Base-by-base conservation (phyloP, 2,888 invertebrate genomes). In the Andrena haemorrhoa region DNA sequence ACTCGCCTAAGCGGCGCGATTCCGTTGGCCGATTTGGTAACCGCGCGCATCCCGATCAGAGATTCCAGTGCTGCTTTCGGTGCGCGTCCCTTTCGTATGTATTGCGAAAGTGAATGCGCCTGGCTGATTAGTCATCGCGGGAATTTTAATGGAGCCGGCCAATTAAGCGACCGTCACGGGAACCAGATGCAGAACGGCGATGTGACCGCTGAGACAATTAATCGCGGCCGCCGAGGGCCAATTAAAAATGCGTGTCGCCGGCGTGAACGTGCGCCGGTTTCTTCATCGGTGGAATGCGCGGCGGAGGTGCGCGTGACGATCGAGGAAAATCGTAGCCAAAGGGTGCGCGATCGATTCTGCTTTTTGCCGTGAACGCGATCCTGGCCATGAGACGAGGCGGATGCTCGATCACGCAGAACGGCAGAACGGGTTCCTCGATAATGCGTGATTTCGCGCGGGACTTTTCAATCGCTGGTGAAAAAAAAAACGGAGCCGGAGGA, bases 51-150 rank as follows among this genome's bases (percentile, higher is more conserved):
- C 68, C 70, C 33, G 41, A 64, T 31, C 60, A 47, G 47, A 31
- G 61, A 86, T 86, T 80, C 75, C 82, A 63, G 10, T 10, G 29
- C 79, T 84, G 70, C 86, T 84, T 86, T 86, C 70, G 83, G 82
- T 64, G 58, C 63, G 60, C 33, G 60, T 75, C 78, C 16, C 16
- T 56, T 89, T 71, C 68, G 31, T 33, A 71, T 60, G 33, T 33
- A 73, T 81, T 66, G 76, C 60, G 81, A 86, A 79, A 79, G 81
- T 26, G 77, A 83, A 64, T 74, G 78, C 41, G 68, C 23, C 63
- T 64, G 60, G 41, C 51, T 23, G 74, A 84, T 84, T 82, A 85
- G 80, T 87, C 86, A 86, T 84, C 82, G 71, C 29, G 72, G 41
- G 83, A 82, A 83, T 87, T 83, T 83, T 77, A 86, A 83, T 71